phyloP scores from a whole-genome alignment of 2,888 invertebrate species.

The Zygogramma bicolorata region DNA sequence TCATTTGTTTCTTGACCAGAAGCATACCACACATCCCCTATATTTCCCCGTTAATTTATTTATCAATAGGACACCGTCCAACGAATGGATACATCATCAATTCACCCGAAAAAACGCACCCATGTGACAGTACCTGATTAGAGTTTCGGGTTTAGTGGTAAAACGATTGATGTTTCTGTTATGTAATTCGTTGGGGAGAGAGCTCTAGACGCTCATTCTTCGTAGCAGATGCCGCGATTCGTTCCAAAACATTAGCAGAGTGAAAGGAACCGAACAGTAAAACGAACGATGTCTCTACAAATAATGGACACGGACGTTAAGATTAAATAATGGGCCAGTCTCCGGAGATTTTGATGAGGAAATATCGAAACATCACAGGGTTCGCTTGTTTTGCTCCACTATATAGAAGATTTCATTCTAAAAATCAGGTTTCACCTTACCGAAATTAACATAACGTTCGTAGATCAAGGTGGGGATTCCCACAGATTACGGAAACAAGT shows the following conservation, averaged over 20 bases:
- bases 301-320: not conserved
- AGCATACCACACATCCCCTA: too few relatives aligned
- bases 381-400: not conserved
- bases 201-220: constrained; percentile 31
- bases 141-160: constrained; percentile 48
- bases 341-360: not conserved
- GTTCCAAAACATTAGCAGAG: constrained; percentile 44
- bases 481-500: too few relatives aligned
- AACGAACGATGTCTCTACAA: not conserved
- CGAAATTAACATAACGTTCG: too few relatives aligned
- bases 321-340: not conserved
- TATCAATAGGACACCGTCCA: not conserved
- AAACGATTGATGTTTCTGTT: constrained; percentile 47
- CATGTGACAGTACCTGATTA: constrained; percentile 33
- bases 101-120: not conserved
- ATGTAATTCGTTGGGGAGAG: constrained; percentile 39
- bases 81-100: not conserved
- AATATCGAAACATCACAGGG: not conserved
- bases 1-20: too few relatives aligned
- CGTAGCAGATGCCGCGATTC: constrained; percentile 48
- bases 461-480: too few relatives aligned
- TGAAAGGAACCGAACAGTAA: constrained; percentile 29
- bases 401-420: too few relatives aligned
- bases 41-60: too few relatives aligned
- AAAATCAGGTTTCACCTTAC: too few relatives aligned